Conservation (phyloP, 1,140 invertebrate genomes). For the Drosophila persimilis region DNA sequence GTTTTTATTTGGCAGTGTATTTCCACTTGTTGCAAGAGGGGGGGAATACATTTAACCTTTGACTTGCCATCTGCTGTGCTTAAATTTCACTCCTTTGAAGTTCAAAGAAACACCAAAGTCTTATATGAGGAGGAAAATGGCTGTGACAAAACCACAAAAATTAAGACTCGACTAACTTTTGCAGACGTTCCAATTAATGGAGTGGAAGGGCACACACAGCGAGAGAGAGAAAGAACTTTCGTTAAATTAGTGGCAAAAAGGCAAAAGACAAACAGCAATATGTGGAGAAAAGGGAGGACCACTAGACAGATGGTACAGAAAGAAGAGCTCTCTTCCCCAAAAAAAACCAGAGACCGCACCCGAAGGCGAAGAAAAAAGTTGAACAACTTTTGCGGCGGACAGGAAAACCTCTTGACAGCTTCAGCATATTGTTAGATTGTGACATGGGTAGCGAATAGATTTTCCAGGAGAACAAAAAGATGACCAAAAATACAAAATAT, state of each 20-base stretch:
- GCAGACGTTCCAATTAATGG: constrained; percentile 63
- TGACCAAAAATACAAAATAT: constrained; percentile 6
- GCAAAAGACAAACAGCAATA: constrained; percentile 62
- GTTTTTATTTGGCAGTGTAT: constrained; percentile 33
- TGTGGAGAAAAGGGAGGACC: constrained; percentile 1
- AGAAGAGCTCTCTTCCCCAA: not conserved
- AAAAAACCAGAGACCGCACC: constrained; percentile 26
- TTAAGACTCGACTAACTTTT: constrained; percentile 41
- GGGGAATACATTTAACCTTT: no score
- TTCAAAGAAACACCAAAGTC: constrained; percentile 38
- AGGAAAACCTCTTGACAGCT: constrained; percentile 24
- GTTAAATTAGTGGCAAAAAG: constrained; percentile 52
- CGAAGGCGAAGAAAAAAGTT: constrained; percentile 35
- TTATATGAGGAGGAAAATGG: constrained; percentile 11
- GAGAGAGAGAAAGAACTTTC: constrained; percentile 11
- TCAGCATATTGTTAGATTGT: constrained; percentile 46
- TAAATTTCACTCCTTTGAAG: constrained; percentile 29
- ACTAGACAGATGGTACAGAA: not conserved
- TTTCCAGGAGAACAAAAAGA: constrained; percentile 8
- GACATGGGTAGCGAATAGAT: constrained; percentile 28
- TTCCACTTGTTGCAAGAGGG: constrained; percentile 35
- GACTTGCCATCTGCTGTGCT: not conserved
- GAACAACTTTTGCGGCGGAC: constrained; percentile 27
- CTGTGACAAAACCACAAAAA: constrained; percentile 20
- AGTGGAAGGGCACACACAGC: constrained; percentile 55